Conservation (phyloP, 2,797 vertebrate species). For the Delichon dasypus region DNA sequence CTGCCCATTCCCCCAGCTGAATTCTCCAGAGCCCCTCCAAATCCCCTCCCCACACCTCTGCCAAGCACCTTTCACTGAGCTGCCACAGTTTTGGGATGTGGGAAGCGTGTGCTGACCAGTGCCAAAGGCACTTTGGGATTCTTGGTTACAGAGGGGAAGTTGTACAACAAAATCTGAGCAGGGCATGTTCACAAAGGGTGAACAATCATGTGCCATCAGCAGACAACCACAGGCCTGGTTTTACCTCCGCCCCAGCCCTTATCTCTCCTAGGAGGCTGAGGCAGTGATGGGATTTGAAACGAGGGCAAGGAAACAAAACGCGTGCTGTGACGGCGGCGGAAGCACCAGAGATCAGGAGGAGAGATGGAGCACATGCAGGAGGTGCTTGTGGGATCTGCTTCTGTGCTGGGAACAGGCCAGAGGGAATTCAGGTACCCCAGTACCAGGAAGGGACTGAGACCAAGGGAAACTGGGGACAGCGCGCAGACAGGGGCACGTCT, state of each 20-base stretch:
- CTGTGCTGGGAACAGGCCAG: background rate
- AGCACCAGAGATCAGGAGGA: background rate
- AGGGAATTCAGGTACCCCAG: background rate
- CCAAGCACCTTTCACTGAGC: background rate
- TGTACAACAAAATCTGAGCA: rapidly evolving
- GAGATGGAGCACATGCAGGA: background rate
- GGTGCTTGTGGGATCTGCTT: background rate
- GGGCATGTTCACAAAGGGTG: rapidly evolving
- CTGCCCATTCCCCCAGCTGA: background rate
- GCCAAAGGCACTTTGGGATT: background rate
- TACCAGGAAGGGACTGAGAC: background rate
- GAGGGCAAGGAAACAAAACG: background rate
- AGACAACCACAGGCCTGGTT: background rate
- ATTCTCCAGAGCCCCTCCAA: background rate
- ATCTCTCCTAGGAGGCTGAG: conserved; percentile 27
- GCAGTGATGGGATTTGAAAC: conserved; percentile 18
- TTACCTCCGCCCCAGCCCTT: background rate
- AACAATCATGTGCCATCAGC: background rate
- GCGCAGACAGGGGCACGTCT: background rate
- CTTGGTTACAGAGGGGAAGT: background rate
- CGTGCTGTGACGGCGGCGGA: rapidly evolving
- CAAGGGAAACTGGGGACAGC: background rate
- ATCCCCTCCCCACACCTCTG: background rate
- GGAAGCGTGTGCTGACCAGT: rapidly evolving
- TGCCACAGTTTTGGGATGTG: background rate